Evolutionary conservation across 2,797 vertebrate genomes (phyloP).

Genomic region (Microctenopoma steveboyesi): DNA sequence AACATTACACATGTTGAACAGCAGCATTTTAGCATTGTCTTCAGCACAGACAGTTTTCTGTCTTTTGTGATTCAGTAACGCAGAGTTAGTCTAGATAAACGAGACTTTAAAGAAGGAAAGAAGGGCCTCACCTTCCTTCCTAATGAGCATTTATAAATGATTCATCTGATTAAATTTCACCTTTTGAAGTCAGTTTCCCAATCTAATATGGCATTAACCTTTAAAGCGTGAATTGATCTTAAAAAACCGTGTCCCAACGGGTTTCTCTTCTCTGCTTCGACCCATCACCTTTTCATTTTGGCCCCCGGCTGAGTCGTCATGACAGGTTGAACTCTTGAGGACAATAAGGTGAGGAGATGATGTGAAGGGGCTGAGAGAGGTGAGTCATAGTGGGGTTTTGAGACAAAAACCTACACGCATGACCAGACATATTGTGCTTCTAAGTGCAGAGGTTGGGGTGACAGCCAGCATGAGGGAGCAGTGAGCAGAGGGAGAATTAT

Average conservation of each 20-base stretch:
- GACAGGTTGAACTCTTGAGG: constrained; percentile 70
- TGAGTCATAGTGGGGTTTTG: constrained; percentile 36
- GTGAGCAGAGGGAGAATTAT: constrained; percentile 39
- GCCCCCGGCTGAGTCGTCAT: constrained; percentile 56
- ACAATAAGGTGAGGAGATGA: constrained; percentile 56
- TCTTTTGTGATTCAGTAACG: background rate
- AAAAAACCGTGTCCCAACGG: constrained; percentile 10
- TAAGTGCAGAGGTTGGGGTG: constrained; percentile 49
- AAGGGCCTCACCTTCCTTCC: background rate
- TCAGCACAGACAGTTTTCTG: background rate
- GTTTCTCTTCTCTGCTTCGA: constrained; percentile 45
- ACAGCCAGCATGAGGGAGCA: constrained; percentile 60
- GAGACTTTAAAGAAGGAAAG: background rate
- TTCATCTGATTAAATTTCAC: background rate
- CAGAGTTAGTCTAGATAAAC: background rate
- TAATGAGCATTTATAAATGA: background rate
- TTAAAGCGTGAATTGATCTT: constrained; percentile 13
- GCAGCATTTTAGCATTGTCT: background rate
- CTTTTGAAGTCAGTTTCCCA: background rate
- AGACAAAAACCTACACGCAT: constrained; percentile 57
- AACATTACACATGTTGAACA: no score
- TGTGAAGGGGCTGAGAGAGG: constrained; percentile 34
- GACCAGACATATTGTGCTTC: constrained; percentile 53
- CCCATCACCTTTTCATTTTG: constrained; percentile 66
- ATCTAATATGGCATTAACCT: constrained; percentile 26